Evolutionary conservation across 1,140 invertebrate species (phyloP), one percentile per base, ranked within the genome.

Genomic region (Notospermus geniculatus): DNA sequence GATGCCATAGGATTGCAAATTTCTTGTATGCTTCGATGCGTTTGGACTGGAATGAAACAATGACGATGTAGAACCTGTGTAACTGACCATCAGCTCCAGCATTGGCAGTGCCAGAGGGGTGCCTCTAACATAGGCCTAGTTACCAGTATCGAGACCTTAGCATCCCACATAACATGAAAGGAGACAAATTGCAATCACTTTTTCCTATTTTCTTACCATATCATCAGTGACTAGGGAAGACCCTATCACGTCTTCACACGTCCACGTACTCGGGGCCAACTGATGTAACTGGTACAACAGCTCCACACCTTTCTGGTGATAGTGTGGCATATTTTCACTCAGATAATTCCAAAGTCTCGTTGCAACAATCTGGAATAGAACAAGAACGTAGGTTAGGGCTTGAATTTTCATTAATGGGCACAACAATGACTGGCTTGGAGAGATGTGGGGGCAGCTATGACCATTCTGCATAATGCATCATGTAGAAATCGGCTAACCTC

Each of bases 1-100:
- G 77, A 74, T 92, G 90, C 90, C 90, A 93, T 1, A 93, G 78
- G 1, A 88, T 80, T 22, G 88, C 85, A 75, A 92, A 93, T 68
- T 88, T 86, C 67, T 89, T 87, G 63, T 89, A 89, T 23, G 88
- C 86, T 61, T 87, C 85, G 62, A 90, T 83, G 43, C 73, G 70
- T 72, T 79, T 81, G 69, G 80, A 80, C 82, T 86, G 60, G 23
- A 70, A n/a, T n/a, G n/a, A n/a, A n/a, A n/a, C n/a, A n/a, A n/a
- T n/a, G n/a, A n/a, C 39, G 39, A 43, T 43, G 19, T 19, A 43
- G 11, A 43, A 43, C 39, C 11, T 43, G 39, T 43, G 19, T n/a
- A n/a, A n/a, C n/a, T n/a, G n/a, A n/a, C n/a, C n/a, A n/a, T n/a
- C n/a, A n/a, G n/a, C n/a, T n/a, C n/a, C n/a, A n/a, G n/a, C n/a